Conservation (phyloP, 2,888 invertebrate species). For the Eupithecia centaureata region DNA sequence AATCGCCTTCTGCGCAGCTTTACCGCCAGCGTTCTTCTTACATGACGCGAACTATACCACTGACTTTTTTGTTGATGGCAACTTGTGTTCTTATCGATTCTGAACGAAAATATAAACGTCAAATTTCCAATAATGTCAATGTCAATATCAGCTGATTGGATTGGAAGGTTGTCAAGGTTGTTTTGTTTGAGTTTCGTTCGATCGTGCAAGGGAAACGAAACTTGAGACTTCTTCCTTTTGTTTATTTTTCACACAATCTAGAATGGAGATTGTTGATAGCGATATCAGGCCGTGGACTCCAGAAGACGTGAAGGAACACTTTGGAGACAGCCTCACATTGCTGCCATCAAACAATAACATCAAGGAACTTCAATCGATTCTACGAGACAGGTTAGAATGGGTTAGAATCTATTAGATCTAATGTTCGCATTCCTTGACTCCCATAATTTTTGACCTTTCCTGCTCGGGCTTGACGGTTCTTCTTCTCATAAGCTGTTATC, state of each 20-base stretch:
- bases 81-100: constrained; percentile 50
- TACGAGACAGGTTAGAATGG: constrained; percentile 89
- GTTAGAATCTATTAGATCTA: too few relatives aligned
- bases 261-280: constrained; percentile 73
- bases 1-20: too few relatives aligned
- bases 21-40: too few relatives aligned
- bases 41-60: too few relatives aligned
- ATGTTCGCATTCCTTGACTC: background rate
- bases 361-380: constrained; percentile 92
- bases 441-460: background rate
- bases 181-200: too few relatives aligned
- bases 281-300: constrained; percentile 75
- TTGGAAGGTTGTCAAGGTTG: too few relatives aligned
- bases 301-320: constrained; percentile 81
- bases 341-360: constrained; percentile 91
- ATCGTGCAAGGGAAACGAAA: background rate
- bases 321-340: constrained; percentile 88
- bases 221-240: background rate
- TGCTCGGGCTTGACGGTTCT: background rate
- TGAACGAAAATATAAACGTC: constrained; percentile 12
- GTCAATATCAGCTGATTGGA: constrained; percentile 8
- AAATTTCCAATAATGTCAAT: constrained; percentile 11
- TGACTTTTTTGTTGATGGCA: too few relatives aligned
- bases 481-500: background rate
- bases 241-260: constrained; percentile 21